Evolutionary conservation across 2,888 invertebrate genomes (phyloP), one percentile per base, ranked within the genome.

Genomic region (Eristalis arbustorum): DNA sequence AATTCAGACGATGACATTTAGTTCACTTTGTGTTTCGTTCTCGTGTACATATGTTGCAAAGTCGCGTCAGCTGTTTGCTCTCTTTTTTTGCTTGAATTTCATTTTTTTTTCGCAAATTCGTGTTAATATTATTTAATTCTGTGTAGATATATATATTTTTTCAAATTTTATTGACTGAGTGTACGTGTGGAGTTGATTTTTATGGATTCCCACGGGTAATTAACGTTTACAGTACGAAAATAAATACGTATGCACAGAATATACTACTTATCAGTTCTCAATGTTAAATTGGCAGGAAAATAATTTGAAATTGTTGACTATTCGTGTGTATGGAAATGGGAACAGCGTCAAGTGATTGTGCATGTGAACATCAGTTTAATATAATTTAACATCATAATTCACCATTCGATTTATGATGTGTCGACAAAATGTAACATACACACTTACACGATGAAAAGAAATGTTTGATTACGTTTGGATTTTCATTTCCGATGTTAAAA

Each of bases 11-110:
- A 72, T 79, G 79, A 63, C 31, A 76, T 84, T 62, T 74, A 78
- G 83, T 80, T 77, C 42, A 49, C 66, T 72, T 79, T 73, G 72
- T 67, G 67, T 73, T 79, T 79, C 79, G 49, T 37, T 79, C 73
- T 73, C 79, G 56, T 67, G 67, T 61, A 73, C 42, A 61, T 49
- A 10, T 31, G 31, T 73, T 40, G 42, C n/a, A 11, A 28, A 74
- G 61, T 49, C 72, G 62, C 62, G 77, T 71, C 72, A 83, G 76
- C 83, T 31, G 79, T 84, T 68, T 68, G 69, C 67, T 84, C 62
- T 63, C 2, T 25, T 71, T 31, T 69, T 34, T 78, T 40, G 34
- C 37, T 66, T 18, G 31, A 23, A 37, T 42, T 31, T 66, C 57
- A 56, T 71, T 78, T 72, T 72, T n/a, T 67, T 5, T 69, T 69